A percentile compares a stretch with the other conserved stretches of the same genome.
phyloP scores from a whole-genome alignment of 2,888 invertebrate genomes.

The Caenorhabditis becei region DNA sequence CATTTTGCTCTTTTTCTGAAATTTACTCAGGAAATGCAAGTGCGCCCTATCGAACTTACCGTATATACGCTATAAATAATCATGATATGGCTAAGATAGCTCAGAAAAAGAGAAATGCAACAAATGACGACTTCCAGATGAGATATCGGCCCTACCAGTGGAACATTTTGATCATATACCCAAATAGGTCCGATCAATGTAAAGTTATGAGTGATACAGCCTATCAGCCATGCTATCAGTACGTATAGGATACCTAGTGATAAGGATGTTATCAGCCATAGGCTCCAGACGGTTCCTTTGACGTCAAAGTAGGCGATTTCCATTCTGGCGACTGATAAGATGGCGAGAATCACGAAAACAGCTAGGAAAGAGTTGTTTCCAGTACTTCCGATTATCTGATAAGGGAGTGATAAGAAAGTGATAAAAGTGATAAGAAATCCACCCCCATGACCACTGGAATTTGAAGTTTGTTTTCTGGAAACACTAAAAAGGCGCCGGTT shows the following conservation, averaged over 20 bases:
- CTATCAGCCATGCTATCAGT: not conserved
- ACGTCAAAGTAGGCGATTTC: constrained; percentile 1
- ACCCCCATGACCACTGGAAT: too few species aligned
- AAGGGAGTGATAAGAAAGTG: not conserved
- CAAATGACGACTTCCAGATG: constrained; percentile 1
- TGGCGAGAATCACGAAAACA: constrained; percentile 7
- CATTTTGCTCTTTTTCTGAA: not conserved
- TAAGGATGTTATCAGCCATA: not conserved
- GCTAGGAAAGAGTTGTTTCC: constrained; percentile 19
- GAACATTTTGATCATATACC: not conserved
- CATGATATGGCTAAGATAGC: constrained; percentile 2
- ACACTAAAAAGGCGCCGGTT: constrained; percentile 8
- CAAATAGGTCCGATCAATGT: constrained; percentile 6
- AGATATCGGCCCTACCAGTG: not conserved
- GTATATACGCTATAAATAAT: constrained; percentile 5
- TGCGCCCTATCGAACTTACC: not conserved
- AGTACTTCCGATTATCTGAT: constrained; percentile 20
- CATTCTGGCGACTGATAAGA: constrained; percentile 1
- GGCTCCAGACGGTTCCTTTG: not conserved
- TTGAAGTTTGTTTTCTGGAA: not conserved
- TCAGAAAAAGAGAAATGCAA: not conserved
- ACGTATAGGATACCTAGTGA: not conserved
- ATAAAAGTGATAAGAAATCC: not conserved
- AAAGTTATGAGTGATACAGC: constrained; percentile 1
- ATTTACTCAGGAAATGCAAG: not conserved